Conservation (phyloP, 2,113 vertebrate genomes). For the Channa argus region DNA sequence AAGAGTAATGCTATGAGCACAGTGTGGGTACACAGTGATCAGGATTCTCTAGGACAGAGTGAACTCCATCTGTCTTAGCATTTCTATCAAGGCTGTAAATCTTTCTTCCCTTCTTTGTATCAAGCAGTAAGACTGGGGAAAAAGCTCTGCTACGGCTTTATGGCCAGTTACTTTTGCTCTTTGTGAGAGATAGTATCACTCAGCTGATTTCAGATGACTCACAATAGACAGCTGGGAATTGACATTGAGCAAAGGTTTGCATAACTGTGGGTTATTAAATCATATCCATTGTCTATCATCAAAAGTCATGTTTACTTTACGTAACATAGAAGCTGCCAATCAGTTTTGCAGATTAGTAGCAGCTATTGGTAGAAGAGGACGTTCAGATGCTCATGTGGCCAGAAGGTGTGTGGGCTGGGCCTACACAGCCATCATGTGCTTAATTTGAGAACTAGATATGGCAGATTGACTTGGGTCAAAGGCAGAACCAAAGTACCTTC, state of each 20-base stretch:
- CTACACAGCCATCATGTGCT: conserved; percentile 28
- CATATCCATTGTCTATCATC: background rate
- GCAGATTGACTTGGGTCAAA: conserved; percentile 64
- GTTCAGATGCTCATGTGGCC: conserved; percentile 33
- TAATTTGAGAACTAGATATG: conserved; percentile 50
- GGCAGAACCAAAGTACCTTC: conserved; percentile 44
- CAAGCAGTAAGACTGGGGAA: conserved; percentile 10
- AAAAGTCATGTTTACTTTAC: background rate
- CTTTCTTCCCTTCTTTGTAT: background rate
- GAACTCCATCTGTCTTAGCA: conserved; percentile 35
- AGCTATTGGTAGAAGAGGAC: conserved; percentile 3
- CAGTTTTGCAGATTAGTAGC: conserved; percentile 15
- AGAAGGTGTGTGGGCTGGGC: conserved; percentile 41
- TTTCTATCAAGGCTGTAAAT: conserved; percentile 31
- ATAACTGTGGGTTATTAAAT: conserved; percentile 11
- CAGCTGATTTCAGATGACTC: conserved; percentile 8
- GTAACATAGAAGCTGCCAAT: conserved; percentile 5
- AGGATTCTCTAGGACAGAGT: conserved; percentile 31
- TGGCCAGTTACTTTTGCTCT: background rate
- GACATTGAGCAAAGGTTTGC: conserved; percentile 26
- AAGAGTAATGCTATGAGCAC: background rate
- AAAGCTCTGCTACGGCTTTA: conserved; percentile 20
- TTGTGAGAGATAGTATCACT: conserved; percentile 14
- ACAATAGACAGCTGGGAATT: background rate
- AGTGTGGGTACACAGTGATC: conserved; percentile 16